These are phyloP conservation scores for Pristionchus japonicus DNA, from an alignment of 2,888 invertebrate species.

Conservation along the genomic window DNA sequence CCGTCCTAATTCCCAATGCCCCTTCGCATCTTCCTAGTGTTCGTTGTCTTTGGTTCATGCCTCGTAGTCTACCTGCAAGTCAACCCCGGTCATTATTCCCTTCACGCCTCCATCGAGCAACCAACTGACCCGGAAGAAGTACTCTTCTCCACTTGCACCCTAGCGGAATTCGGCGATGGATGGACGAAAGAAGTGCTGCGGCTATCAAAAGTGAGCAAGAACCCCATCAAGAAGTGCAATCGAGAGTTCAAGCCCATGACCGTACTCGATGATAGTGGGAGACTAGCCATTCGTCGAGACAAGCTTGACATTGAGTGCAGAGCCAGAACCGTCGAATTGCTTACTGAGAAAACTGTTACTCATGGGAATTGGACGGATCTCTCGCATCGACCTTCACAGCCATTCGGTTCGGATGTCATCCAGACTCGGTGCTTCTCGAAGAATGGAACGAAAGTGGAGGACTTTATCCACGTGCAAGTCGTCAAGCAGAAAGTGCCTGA, in stretches of 20 bases:
- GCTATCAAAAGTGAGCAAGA: neutral
- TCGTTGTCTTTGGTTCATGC: neutral
- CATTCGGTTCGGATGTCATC: neutral
- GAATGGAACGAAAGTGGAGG: neutral
- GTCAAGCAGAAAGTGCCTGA: neutral
- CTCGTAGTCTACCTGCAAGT: neutral
- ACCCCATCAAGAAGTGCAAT: neutral
- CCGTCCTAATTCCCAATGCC: neutral
- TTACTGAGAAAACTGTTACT: neutral
- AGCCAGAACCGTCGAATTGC: neutral
- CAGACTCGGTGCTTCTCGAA: neutral
- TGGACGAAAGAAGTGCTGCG: neutral
- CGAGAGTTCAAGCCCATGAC: neutral
- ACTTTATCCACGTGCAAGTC: neutral
- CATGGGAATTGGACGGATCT: neutral
- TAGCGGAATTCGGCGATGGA: neutral
- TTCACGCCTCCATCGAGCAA: neutral
- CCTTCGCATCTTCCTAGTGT: neutral
- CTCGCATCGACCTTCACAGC: neutral
- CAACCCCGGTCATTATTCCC: no score
- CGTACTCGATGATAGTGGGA: neutral
- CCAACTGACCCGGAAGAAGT: neutral
- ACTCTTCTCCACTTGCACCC: conserved; percentile 4
- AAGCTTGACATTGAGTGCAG: neutral
- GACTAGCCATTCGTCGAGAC: neutral